These are phyloP conservation scores for Melanotaenia parkinsoni DNA, from an alignment of 2,797 vertebrate species.

Conservation along the genomic window DNA sequence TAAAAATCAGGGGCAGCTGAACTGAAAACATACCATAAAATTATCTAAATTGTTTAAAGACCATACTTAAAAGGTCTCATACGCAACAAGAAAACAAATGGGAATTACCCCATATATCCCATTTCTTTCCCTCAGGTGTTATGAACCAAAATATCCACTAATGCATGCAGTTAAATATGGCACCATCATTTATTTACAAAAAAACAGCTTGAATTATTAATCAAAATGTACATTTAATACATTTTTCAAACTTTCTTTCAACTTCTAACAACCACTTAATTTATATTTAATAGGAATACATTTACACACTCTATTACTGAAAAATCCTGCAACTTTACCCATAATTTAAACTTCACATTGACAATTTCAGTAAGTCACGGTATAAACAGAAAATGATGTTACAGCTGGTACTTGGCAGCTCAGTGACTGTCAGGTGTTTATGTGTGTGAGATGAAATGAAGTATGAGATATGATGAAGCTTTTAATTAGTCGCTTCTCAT, in stretches of 20 bases:
- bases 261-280: constrained; percentile 67
- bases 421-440: constrained; percentile 42
- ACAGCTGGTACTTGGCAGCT: constrained; percentile 17
- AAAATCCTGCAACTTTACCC: constrained; percentile 51
- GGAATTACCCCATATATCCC: constrained; percentile 44
- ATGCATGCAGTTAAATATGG: constrained; percentile 78
- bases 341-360: constrained; percentile 47
- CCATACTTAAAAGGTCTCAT: constrained; percentile 27
- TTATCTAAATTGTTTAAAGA: constrained; percentile 52
- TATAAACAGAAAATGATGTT: constrained; percentile 24
- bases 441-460: constrained; percentile 9
- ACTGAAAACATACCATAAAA: constrained; percentile 65
- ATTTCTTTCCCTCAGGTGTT: constrained; percentile 58
- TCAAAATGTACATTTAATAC: constrained; percentile 79
- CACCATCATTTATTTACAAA: constrained; percentile 81
- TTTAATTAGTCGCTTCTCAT: constrained; percentile 10
- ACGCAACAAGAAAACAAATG: constrained; percentile 50
- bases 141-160: constrained; percentile 51
- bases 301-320: constrained; percentile 63
- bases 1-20: constrained; percentile 66
- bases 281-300: constrained; percentile 80
- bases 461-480: not conserved
- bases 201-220: constrained; percentile 78
- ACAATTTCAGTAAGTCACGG: constrained; percentile 32
- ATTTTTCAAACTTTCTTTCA: constrained; percentile 72